Conservation (phyloP, 1,140 invertebrate genomes). For the Papilio dardanus region DNA sequence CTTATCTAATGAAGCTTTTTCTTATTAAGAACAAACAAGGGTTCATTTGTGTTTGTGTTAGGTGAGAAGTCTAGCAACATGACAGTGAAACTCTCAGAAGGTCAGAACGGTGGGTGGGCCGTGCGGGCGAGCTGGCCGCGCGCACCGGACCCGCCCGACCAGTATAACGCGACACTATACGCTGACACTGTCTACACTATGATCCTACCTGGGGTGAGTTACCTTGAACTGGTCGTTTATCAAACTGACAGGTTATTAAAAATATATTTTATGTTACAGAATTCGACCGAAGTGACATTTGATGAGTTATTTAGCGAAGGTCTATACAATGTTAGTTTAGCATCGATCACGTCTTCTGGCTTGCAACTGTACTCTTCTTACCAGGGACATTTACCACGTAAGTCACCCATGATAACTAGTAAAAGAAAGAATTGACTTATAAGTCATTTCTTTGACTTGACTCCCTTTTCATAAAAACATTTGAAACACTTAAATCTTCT, state of each 20-base stretch:
- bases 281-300: conserved; percentile 51
- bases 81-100: neutral
- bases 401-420: conserved; percentile 32
- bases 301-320: conserved; percentile 46
- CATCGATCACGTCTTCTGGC: conserved; percentile 25
- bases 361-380: conserved; percentile 28
- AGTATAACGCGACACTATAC: neutral
- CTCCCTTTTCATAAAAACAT: neutral
- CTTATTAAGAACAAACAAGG: neutral
- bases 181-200: neutral
- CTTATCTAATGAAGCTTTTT: too few relatives aligned
- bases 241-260: too few relatives aligned
- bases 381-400: conserved; percentile 51
- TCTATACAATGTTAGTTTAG: conserved; percentile 49
- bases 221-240: neutral
- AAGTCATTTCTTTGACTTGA: neutral
- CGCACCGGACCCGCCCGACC: neutral
- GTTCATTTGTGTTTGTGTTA: neutral
- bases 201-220: conserved; percentile 54
- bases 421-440: neutral
- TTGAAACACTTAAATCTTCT: too few relatives aligned
- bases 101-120: neutral
- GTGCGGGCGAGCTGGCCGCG: neutral
- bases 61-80: neutral
- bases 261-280: conserved; percentile 42